These are phyloP conservation scores for Actinostola sp. DNA, from an alignment of 92 coral and sea anemone genomes.

Conservation along the genomic window DNA sequence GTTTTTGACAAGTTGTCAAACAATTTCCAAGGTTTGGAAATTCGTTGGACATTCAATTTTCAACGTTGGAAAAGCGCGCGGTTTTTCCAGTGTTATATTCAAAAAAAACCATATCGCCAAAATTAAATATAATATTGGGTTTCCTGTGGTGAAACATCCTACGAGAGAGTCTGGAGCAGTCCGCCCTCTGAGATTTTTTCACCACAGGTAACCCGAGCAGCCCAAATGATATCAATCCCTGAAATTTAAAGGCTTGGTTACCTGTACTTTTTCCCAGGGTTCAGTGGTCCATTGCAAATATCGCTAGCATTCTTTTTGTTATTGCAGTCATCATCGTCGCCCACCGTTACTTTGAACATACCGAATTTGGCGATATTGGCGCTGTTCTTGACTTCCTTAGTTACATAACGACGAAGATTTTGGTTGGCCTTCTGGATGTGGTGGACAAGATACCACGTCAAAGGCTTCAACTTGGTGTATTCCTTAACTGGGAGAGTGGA, in stretches of 20 bases:
- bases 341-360: slow-evolving; percentile 55
- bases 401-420: slow-evolving; percentile 56
- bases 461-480: slow-evolving; percentile 51
- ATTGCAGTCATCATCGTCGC: slow-evolving; percentile 55
- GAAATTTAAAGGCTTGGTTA: slow-evolving; percentile 6
- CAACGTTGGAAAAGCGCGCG: too few species aligned
- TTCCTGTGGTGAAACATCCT: too few species aligned
- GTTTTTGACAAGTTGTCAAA: too few species aligned
- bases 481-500: slow-evolving; percentile 42
- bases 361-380: slow-evolving; percentile 29
- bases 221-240: too few species aligned
- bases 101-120: too few species aligned
- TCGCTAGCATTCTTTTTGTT: slow-evolving; percentile 37
- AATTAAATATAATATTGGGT: too few species aligned
- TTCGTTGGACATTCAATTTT: too few species aligned
- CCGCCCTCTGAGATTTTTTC: too few species aligned
- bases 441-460: slow-evolving; percentile 69
- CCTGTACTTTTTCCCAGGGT: slow-evolving; percentile 74
- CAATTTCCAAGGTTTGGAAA: too few species aligned
- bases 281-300: slow-evolving; percentile 71
- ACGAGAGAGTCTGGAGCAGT: too few species aligned
- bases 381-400: slow-evolving; percentile 48
- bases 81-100: too few species aligned
- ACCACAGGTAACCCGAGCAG: too few species aligned
- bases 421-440: slow-evolving; percentile 39